Evolutionary conservation across 1,140 invertebrate species (phyloP).

Genomic region (Batillaria attramentaria): DNA sequence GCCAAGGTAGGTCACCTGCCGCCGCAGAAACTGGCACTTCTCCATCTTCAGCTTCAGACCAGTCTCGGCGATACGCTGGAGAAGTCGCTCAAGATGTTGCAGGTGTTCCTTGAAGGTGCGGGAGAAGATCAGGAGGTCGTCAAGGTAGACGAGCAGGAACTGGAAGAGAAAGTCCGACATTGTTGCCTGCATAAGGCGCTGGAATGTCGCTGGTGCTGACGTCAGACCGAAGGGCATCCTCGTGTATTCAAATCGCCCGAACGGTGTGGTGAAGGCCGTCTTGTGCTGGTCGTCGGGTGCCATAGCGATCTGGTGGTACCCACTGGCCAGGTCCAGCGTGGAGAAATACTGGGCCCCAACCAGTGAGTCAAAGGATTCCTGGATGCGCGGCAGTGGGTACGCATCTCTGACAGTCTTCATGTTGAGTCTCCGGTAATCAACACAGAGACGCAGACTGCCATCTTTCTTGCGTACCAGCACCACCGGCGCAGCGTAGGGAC

Average conservation of each 20-base stretch:
- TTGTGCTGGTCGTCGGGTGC: conserved; percentile 55
- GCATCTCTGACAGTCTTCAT: conserved; percentile 33
- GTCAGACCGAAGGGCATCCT: conserved; percentile 57
- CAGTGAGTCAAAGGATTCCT: conserved; percentile 50
- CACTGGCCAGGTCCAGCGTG: conserved; percentile 44
- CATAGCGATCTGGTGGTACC: conserved; percentile 68
- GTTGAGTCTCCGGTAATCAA: conserved; percentile 46
- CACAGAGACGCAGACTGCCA: conserved; percentile 37
- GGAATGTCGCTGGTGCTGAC: conserved; percentile 59
- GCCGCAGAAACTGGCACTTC: conserved; percentile 56
- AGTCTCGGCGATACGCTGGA: conserved; percentile 44
- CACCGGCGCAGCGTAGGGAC: conserved; percentile 36
- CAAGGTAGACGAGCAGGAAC: conserved; percentile 47
- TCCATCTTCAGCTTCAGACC: conserved; percentile 53
- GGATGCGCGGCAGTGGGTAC: conserved; percentile 39
- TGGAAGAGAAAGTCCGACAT: conserved; percentile 43
- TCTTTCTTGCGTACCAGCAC: conserved; percentile 46
- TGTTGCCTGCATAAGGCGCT: conserved; percentile 52
- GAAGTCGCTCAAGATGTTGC: conserved; percentile 50
- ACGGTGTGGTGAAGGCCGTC: conserved; percentile 60
- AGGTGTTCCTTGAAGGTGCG: conserved; percentile 43
- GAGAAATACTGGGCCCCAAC: conserved; percentile 47
- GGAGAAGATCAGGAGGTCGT: conserved; percentile 49
- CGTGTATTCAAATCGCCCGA: conserved; percentile 49
- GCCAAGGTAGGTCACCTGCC: conserved; percentile 55